A percentile compares a stretch with the other conserved stretches of the same genome.
Conservation (phyloP, 2,797 vertebrate species). For the Hozukius guyotensis region DNA sequence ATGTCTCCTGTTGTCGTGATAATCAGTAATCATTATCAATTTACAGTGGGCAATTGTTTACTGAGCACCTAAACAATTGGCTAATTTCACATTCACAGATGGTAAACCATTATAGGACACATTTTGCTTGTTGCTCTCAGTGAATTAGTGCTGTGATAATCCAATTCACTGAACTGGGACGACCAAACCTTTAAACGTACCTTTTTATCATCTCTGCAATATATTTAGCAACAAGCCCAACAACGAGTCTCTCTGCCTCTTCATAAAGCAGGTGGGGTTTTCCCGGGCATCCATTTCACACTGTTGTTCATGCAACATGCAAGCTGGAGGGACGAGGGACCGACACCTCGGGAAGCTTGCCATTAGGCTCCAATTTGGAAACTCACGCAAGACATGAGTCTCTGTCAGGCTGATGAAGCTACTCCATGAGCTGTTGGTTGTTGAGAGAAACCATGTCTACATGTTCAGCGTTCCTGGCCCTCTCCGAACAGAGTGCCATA, state of each 20-base stretch:
- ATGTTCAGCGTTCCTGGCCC: slow-evolving; percentile 1
- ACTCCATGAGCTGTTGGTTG: slow-evolving; percentile 9
- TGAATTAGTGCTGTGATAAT: slow-evolving; percentile 38
- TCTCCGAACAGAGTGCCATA: slow-evolving; percentile 40
- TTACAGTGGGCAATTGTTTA: slow-evolving; percentile 62
- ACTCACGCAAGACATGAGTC: slow-evolving; percentile 52
- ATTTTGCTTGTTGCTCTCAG: slow-evolving; percentile 15
- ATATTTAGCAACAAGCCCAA: slow-evolving; percentile 26
- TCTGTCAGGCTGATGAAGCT: slow-evolving; percentile 19
- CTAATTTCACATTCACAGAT: slow-evolving; percentile 53
- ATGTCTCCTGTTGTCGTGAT: slow-evolving; percentile 48
- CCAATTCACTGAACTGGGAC: slow-evolving; percentile 1
- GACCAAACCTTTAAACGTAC: slow-evolving; percentile 13
- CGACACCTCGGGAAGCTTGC: slow-evolving; percentile 67
- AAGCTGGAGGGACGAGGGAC: slow-evolving; percentile 50
- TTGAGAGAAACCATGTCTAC: slow-evolving; percentile 20
- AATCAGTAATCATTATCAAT: slow-evolving; percentile 75
- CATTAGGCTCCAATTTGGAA: slow-evolving; percentile 55
- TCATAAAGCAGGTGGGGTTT: slow-evolving; percentile 34
- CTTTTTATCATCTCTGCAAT: slow-evolving; percentile 24
- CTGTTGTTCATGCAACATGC: slow-evolving; percentile 18
- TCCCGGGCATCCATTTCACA: slow-evolving; percentile 30
- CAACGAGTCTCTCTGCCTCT: background rate
- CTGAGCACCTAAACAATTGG: slow-evolving; percentile 49
- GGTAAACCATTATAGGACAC: slow-evolving; percentile 41